Conservation (phyloP, 2,888 invertebrate genomes). For the Sphaeridia pumilis region DNA sequence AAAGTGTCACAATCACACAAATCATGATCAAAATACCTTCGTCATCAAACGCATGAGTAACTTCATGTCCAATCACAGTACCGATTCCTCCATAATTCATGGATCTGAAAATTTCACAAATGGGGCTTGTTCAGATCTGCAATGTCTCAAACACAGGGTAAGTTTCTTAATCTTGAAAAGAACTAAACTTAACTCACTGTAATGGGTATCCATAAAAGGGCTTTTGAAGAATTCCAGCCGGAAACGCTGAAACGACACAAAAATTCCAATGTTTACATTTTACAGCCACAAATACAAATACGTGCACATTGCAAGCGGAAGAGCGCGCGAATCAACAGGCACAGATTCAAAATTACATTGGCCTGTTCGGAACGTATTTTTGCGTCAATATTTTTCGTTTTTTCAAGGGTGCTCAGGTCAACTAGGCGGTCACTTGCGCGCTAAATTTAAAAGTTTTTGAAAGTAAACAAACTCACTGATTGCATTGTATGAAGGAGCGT, state of each 20-base stretch:
- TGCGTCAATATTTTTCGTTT: too few species aligned
- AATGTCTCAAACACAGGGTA: too few species aligned
- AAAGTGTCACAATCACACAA: too few species aligned
- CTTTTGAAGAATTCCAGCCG: constrained; percentile 68
- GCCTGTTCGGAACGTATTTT: too few species aligned
- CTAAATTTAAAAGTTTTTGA: not conserved
- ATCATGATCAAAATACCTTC: not conserved
- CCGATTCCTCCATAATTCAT: constrained; percentile 35
- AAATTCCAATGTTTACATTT: too few species aligned
- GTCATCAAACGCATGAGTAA: constrained; percentile 50
- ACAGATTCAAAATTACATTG: too few species aligned
- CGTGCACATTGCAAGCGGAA: too few species aligned
- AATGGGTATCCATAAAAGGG: constrained; percentile 58
- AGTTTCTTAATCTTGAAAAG: not conserved
- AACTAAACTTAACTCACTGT: constrained; percentile 20
- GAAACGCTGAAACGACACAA: constrained; percentile 52
- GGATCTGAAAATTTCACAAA: constrained; percentile 23
- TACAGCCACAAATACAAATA: too few species aligned
- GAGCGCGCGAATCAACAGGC: too few species aligned
- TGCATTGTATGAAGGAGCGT: constrained; percentile 72
- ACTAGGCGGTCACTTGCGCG: not conserved
- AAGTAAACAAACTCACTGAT: constrained; percentile 53
- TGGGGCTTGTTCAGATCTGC: too few species aligned
- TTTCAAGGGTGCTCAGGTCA: too few species aligned
- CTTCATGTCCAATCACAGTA: constrained; percentile 43